phyloP scores from a whole-genome alignment of 2,888 invertebrate genomes.

The Chironomus riparius region DNA sequence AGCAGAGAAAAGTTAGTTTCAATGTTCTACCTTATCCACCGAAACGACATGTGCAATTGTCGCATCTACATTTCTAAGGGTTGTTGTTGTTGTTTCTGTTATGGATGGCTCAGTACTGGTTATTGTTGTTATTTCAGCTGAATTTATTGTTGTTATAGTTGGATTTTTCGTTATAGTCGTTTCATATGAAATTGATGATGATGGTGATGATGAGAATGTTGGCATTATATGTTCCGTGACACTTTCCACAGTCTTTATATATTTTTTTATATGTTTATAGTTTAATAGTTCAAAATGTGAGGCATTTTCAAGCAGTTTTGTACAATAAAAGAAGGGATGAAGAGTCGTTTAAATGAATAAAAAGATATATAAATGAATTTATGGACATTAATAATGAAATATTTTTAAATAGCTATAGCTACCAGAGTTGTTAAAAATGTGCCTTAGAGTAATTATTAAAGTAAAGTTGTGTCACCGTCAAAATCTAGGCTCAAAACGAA shows the following conservation, averaged over 20 bases:
- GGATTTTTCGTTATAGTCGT: neutral
- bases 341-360: neutral
- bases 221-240: neutral
- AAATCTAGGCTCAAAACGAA: no score
- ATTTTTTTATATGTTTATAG: neutral
- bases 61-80: slow-evolving; percentile 12
- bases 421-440: no score
- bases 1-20: neutral
- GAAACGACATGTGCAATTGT: neutral
- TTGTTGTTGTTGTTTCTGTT: neutral
- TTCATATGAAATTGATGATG: neutral
- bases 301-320: neutral
- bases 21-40: slow-evolving; percentile 17
- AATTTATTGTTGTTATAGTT: neutral
- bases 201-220: neutral
- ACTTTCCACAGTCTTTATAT: neutral
- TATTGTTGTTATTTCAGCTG: slow-evolving; percentile 13
- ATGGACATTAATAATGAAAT: neutral
- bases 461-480: no score
- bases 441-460: no score
- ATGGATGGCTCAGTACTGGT: slow-evolving; percentile 1
- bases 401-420: no score
- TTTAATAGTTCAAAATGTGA: neutral
- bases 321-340: neutral
- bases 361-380: neutral